phyloP scores from a whole-genome alignment of 2,888 invertebrate genomes.

The Laothoe populi region DNA sequence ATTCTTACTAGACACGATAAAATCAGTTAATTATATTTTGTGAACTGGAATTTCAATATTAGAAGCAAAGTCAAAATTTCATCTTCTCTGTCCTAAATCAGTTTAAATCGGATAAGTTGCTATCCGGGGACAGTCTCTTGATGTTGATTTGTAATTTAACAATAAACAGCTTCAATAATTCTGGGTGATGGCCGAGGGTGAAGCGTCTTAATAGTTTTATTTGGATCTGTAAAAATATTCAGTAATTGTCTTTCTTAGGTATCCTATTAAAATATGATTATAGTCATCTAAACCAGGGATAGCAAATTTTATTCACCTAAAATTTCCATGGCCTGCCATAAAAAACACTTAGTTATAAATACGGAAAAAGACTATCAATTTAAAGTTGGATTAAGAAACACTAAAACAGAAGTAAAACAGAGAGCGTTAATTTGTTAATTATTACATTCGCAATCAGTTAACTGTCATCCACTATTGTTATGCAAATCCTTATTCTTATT shows the following conservation, averaged over 20 bases:
- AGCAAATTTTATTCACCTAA: no score
- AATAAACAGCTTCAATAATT: neutral
- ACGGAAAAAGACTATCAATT: neutral
- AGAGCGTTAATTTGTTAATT: neutral
- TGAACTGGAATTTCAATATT: no score
- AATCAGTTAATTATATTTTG: no score
- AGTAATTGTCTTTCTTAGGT: neutral
- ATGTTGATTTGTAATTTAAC: neutral
- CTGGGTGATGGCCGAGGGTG: neutral
- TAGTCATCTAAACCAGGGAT: no score
- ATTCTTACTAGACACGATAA: no score
- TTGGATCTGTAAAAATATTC: neutral
- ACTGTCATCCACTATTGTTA: slow-evolving; percentile 58
- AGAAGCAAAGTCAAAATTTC: no score
- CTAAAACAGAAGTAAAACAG: no score
- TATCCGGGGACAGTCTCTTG: neutral
- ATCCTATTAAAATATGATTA: neutral
- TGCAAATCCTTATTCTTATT: slow-evolving; percentile 65
- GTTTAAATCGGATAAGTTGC: neutral
- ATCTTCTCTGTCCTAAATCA: neutral
- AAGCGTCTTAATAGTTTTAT: neutral
- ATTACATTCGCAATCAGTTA: slow-evolving; percentile 52
- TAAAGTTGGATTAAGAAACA: neutral
- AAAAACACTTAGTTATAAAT: no score
- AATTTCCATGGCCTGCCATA: no score